A percentile compares a stretch with the other conserved stretches of the same genome.
Conservation (phyloP, 2,888 invertebrate genomes). For the Lysandra coridon region DNA sequence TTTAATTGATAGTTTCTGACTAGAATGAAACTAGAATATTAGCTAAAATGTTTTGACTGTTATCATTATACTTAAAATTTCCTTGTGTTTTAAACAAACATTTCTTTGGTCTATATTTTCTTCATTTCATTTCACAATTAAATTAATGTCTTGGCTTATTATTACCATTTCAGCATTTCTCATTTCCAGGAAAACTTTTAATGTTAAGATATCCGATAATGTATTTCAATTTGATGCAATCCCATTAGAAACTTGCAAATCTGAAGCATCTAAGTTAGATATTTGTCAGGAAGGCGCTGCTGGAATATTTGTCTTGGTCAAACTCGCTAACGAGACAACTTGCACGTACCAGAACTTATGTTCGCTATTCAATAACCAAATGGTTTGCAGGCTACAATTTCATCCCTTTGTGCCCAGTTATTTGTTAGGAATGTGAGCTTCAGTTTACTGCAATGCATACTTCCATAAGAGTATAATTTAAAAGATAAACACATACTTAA, state of each 20-base stretch:
- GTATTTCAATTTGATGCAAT: slow-evolving; percentile 13
- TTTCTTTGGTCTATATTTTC: too few relatives aligned
- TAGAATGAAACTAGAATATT: too few relatives aligned
- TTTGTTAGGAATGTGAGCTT: background rate
- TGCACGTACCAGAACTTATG: slow-evolving; percentile 37
- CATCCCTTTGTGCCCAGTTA: slow-evolving; percentile 3
- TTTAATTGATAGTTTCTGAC: too few relatives aligned
- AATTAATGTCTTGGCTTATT: background rate
- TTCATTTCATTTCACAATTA: too few relatives aligned
- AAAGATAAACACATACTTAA: too few relatives aligned
- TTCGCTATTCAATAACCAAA: slow-evolving; percentile 22
- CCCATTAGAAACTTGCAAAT: slow-evolving; percentile 18
- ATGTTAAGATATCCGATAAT: background rate
- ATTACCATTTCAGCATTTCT: background rate
- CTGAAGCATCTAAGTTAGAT: slow-evolving; percentile 7
- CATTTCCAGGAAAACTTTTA: background rate
- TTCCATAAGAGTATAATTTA: background rate
- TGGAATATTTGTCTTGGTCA: slow-evolving; percentile 33
- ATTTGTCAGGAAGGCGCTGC: slow-evolving; percentile 20
- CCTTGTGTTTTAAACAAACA: too few relatives aligned
- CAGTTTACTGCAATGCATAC: background rate
- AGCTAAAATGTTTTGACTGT: too few relatives aligned
- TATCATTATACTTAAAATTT: too few relatives aligned
- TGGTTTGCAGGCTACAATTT: slow-evolving; percentile 20
- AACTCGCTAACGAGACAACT: slow-evolving; percentile 45